These are phyloP conservation scores for Phoeniculus purpureus DNA, from an alignment of 2,797 vertebrate species.

Conservation along the genomic window DNA sequence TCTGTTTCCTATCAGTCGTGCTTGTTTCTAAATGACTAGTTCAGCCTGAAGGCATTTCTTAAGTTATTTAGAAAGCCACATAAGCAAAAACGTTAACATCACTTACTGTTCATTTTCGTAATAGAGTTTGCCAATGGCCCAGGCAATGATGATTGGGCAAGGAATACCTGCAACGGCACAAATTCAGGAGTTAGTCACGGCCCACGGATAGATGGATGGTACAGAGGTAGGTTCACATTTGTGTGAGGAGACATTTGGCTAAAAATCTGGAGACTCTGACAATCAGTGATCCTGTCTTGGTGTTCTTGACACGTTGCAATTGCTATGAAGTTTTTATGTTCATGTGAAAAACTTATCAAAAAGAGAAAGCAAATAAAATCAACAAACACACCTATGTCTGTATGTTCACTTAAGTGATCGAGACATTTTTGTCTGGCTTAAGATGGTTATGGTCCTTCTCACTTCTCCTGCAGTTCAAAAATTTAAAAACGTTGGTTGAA, in stretches of 20 bases:
- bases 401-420: neutral
- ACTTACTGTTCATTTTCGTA: constrained; percentile 98
- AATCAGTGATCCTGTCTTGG: neutral
- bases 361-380: neutral
- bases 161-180: constrained; percentile 86
- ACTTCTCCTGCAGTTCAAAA: neutral
- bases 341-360: neutral
- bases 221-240: neutral
- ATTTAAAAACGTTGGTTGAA: neutral
- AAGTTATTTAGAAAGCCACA: neutral
- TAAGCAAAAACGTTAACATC: neutral
- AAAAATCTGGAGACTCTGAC: neutral
- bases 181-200: neutral
- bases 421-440: neutral
- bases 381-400: neutral
- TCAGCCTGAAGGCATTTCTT: neutral
- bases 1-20: neutral
- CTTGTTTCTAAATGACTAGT: neutral
- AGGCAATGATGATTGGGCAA: constrained; percentile 92
- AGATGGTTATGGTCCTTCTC: neutral
- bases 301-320: neutral
- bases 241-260: neutral
- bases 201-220: neutral
- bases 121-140: constrained; percentile 93
- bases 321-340: neutral